phyloP scores from a whole-genome alignment of 2,113 vertebrate genomes.

The Xyliphius kryptos region DNA sequence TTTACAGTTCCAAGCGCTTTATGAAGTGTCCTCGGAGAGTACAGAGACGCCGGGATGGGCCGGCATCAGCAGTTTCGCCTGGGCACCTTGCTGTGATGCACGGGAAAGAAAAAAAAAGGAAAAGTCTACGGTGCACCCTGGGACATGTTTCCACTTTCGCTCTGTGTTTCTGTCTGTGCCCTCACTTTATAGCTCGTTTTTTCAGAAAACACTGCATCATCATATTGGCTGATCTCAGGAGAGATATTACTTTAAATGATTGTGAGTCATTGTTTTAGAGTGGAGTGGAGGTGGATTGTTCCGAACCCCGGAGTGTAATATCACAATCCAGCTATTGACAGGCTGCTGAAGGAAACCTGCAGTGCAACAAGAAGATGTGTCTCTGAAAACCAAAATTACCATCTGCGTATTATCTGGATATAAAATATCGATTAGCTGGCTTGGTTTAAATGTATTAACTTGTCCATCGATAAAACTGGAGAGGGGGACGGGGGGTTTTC shows the following conservation, averaged over 20 bases:
- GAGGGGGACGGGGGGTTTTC: too few species aligned
- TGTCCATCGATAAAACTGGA: too few species aligned
- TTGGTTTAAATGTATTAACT: too few species aligned
- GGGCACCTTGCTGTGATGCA: slow-evolving; percentile 58
- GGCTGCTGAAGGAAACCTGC: slow-evolving; percentile 11
- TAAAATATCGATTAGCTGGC: too few species aligned
- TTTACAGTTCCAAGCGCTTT: slow-evolving; percentile 66
- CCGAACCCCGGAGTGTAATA: slow-evolving; percentile 23
- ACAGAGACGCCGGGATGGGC: slow-evolving; percentile 55
- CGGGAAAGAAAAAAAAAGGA: slow-evolving; percentile 32
- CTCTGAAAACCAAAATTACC: not conserved
- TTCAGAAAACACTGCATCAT: slow-evolving; percentile 61
- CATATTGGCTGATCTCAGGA: slow-evolving; percentile 54
- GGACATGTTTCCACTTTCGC: slow-evolving; percentile 25
- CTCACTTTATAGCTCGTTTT: slow-evolving; percentile 54
- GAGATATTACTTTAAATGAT: slow-evolving; percentile 61
- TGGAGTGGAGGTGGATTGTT: slow-evolving; percentile 31
- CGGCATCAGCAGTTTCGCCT: slow-evolving; percentile 61
- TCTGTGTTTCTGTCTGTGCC: slow-evolving; percentile 47
- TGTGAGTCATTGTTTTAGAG: slow-evolving; percentile 55
- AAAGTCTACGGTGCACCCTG: slow-evolving; percentile 17
- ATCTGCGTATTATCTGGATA: too few species aligned
- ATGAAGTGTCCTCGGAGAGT: slow-evolving; percentile 64
- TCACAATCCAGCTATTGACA: slow-evolving; percentile 35
- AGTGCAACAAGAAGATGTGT: not conserved